A percentile compares a stretch with the other conserved stretches of the same genome.
phyloP scores from a whole-genome alignment of 1,140 invertebrate species.

The Temnothorax longispinosus region DNA sequence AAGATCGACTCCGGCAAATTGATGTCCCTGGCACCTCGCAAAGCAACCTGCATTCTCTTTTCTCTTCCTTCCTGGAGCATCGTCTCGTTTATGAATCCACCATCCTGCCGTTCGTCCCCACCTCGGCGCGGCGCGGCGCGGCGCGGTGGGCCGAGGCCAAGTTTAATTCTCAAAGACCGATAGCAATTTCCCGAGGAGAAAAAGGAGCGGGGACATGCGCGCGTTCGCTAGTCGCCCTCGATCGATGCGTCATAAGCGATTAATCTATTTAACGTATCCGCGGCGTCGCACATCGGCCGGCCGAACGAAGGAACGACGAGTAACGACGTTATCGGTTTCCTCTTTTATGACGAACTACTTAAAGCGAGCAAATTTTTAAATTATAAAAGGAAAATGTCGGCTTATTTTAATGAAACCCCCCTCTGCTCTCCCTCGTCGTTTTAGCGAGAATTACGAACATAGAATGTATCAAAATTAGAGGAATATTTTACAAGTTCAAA shows the following conservation, averaged over 20 bases:
- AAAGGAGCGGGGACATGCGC: slow-evolving; percentile 36
- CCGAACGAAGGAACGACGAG: slow-evolving; percentile 63
- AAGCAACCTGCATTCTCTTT: slow-evolving; percentile 22
- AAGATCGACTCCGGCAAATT: slow-evolving; percentile 33
- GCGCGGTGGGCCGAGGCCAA: slow-evolving; percentile 66
- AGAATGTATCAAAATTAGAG: background rate
- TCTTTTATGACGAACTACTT: background rate
- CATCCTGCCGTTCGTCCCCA: slow-evolving; percentile 50
- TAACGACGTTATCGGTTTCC: slow-evolving; percentile 42
- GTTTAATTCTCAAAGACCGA: slow-evolving; percentile 75
- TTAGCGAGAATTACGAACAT: background rate
- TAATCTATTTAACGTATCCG: slow-evolving; percentile 74
- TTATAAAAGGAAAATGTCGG: slow-evolving; percentile 16
- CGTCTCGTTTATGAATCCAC: slow-evolving; percentile 65
- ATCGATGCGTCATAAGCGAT: slow-evolving; percentile 74
- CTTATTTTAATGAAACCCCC: background rate
- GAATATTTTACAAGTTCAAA: background rate
- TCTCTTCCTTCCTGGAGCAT: slow-evolving; percentile 62
- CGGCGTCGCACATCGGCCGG: slow-evolving; percentile 35
- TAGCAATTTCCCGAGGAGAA: slow-evolving; percentile 69
- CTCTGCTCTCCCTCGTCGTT: background rate
- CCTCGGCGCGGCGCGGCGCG: slow-evolving; percentile 27
- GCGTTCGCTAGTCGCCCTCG: slow-evolving; percentile 56
- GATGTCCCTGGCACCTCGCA: background rate
- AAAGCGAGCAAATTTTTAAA: slow-evolving; percentile 20